These are phyloP conservation scores for Parnassius apollo DNA, from an alignment of 2,888 invertebrate species.

Conservation along the genomic window DNA sequence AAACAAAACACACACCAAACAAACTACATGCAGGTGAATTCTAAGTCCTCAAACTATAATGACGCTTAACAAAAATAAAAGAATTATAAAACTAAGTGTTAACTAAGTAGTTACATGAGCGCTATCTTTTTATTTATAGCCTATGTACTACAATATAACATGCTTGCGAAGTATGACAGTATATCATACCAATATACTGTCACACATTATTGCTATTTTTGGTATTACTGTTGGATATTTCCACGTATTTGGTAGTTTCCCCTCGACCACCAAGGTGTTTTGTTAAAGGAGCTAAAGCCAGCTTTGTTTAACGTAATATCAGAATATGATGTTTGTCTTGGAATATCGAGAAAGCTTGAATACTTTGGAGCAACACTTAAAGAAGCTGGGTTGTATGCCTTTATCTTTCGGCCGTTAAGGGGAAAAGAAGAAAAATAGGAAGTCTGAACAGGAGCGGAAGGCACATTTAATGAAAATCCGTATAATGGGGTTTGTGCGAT, in stretches of 20 bases:
- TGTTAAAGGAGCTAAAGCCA: slow-evolving; percentile 22
- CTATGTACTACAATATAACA: slow-evolving; percentile 28
- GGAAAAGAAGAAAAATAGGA: slow-evolving; percentile 8
- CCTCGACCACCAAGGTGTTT: slow-evolving; percentile 49
- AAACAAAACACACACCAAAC: neutral
- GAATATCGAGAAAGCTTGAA: slow-evolving; percentile 42
- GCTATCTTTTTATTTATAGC: slow-evolving; percentile 34
- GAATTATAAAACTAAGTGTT: too few species aligned
- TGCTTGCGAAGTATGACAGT: slow-evolving; percentile 24
- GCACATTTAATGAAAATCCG: slow-evolving; percentile 10
- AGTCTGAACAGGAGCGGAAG: slow-evolving; percentile 2
- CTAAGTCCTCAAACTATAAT: too few species aligned
- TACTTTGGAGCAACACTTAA: slow-evolving; percentile 40
- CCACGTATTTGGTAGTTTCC: slow-evolving; percentile 49
- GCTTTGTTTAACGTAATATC: slow-evolving; percentile 15
- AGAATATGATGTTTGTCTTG: slow-evolving; percentile 41
- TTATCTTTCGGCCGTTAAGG: neutral
- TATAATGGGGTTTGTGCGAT: slow-evolving; percentile 26
- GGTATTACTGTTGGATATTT: slow-evolving; percentile 5
- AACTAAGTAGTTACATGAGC: slow-evolving; percentile 28
- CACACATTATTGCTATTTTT: slow-evolving; percentile 27
- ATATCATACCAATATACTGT: slow-evolving; percentile 35
- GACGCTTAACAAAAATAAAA: too few species aligned
- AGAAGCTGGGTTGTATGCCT: slow-evolving; percentile 27
- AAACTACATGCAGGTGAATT: neutral